These are phyloP conservation scores for Ceratina australensis DNA, from an alignment of 1,140 invertebrate genomes.

Conservation along the genomic window DNA sequence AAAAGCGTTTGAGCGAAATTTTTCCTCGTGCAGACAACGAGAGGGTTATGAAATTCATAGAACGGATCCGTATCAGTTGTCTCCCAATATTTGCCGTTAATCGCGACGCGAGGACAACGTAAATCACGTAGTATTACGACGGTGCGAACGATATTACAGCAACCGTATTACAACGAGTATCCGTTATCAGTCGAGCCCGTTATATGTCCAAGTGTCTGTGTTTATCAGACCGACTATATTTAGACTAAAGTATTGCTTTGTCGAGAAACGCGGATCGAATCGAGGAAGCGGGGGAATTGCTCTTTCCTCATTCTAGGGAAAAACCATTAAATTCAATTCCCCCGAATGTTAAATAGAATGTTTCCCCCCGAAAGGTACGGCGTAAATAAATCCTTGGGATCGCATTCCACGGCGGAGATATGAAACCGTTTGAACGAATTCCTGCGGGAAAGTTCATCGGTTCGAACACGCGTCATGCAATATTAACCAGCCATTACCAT, in stretches of 20 bases:
- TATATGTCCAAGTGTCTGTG: constrained; percentile 53
- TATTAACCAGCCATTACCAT: constrained; percentile 39
- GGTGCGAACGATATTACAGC: constrained; percentile 53
- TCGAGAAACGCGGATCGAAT: constrained; percentile 44
- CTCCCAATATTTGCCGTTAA: constrained; percentile 43
- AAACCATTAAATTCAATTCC: not conserved
- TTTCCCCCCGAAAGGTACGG: too few species aligned
- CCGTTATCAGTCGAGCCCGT: constrained; percentile 51
- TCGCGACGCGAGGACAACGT: constrained; percentile 35
- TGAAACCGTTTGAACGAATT: constrained; percentile 30
- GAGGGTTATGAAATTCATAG: too few species aligned
- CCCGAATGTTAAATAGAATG: too few species aligned
- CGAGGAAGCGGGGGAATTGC: constrained; percentile 15
- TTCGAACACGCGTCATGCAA: constrained; percentile 23
- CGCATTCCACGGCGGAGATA: constrained; percentile 5
- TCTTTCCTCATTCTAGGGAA: not conserved
- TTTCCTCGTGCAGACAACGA: too few species aligned
- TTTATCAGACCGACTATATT: constrained; percentile 53
- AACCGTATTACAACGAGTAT: constrained; percentile 47
- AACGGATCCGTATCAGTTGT: constrained; percentile 7
- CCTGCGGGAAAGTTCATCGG: constrained; percentile 21
- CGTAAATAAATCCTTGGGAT: not conserved
- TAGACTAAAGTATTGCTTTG: constrained; percentile 42
- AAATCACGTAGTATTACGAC: constrained; percentile 51
- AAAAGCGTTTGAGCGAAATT: too few species aligned